Evolutionary conservation across 1,140 invertebrate genomes (phyloP), one percentile per base, ranked within the genome.

Genomic region (Steinernema khuongi): DNA sequence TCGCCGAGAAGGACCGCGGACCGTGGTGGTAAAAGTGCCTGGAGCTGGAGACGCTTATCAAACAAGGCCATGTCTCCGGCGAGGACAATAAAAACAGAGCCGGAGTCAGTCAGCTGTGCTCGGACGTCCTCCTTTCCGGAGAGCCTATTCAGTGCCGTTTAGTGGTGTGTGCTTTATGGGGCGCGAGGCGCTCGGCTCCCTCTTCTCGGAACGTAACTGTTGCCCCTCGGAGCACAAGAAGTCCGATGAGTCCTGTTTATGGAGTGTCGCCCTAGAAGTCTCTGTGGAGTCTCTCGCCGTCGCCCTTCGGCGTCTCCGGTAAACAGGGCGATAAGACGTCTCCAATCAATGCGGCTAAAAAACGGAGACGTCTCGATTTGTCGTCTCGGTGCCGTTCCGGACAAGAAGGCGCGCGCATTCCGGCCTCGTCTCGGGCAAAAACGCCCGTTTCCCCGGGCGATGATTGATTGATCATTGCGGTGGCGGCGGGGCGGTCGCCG

Each of bases 31-130:
- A 60, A 60, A 60, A 60, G 11, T 60, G 50, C 50, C 50, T 60
- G 50, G 22, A 60, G 50, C 50, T 60, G 2, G 50, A 14, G 50
- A 22, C 50, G 26, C 50, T 60, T 60, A 60, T 60, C 50, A 60
- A 60, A 60, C 50, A 60, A 17, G 14, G 50, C 50, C 4, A 26
- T 22, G 50, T 41, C 36, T 7, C 36, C 7, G 7, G 36, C 36
- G 7, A 41, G 50, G 50, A 60, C 50, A 60, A 60, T 60, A 60
- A 60, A 11, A 41, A n/a, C 7, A 41, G 36, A n/a, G 7, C 7
- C 7, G 7, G 36, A 41, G 36, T 41, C 36, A 41, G 36, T 41
- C 36, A 41, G 36, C 36, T 41, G 36, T 41, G n/a, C n/a, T n/a
- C 36, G 36, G n/a, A n/a, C n/a, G 36, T 41, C 36, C 36, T 41